These are phyloP conservation scores for Pachycephus smyrnensis DNA, from an alignment of 2,888 invertebrate species.

Conservation along the genomic window DNA sequence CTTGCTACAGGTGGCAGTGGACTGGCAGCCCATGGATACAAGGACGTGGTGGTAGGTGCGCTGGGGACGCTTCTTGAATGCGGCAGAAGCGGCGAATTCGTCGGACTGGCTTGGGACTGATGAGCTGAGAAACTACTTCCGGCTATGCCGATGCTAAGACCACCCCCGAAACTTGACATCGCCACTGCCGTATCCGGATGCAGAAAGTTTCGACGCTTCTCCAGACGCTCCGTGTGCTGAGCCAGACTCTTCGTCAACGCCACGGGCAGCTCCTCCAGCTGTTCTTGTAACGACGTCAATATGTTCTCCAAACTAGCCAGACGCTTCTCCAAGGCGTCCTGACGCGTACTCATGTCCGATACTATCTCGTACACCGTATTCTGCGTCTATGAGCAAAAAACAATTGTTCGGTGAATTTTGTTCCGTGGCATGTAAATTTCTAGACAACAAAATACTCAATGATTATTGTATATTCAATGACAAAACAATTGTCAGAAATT, in stretches of 20 bases:
- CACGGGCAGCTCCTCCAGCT: slow-evolving; percentile 87
- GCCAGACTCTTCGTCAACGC: slow-evolving; percentile 81
- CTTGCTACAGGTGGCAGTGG: slow-evolving; percentile 79
- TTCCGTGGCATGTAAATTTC: too few relatives aligned
- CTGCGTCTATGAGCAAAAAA: slow-evolving; percentile 83
- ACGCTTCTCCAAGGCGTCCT: slow-evolving; percentile 93
- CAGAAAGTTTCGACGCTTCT: slow-evolving; percentile 86
- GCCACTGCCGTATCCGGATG: slow-evolving; percentile 88
- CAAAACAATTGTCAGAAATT: too few relatives aligned
- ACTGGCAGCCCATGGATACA: slow-evolving; percentile 83
- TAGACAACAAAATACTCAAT: too few relatives aligned
- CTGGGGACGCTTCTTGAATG: slow-evolving; percentile 72
- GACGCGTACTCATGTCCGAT: slow-evolving; percentile 95
- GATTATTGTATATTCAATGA: too few relatives aligned
- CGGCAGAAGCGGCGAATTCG: slow-evolving; percentile 60
- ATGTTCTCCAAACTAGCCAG: slow-evolving; percentile 94
- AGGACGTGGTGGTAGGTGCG: slow-evolving; percentile 72
- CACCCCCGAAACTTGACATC: slow-evolving; percentile 64
- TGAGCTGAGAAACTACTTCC: slow-evolving; percentile 42
- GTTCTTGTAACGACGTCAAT: slow-evolving; percentile 86
- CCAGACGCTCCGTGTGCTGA: slow-evolving; percentile 81
- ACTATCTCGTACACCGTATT: slow-evolving; percentile 98
- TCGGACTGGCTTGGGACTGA: slow-evolving; percentile 55
- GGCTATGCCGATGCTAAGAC: slow-evolving; percentile 65
- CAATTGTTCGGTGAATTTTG: too few relatives aligned